These are phyloP conservation scores for Periophthalmodon schlosseri DNA, from an alignment of 2,113 vertebrate species.

Conservation along the genomic window DNA sequence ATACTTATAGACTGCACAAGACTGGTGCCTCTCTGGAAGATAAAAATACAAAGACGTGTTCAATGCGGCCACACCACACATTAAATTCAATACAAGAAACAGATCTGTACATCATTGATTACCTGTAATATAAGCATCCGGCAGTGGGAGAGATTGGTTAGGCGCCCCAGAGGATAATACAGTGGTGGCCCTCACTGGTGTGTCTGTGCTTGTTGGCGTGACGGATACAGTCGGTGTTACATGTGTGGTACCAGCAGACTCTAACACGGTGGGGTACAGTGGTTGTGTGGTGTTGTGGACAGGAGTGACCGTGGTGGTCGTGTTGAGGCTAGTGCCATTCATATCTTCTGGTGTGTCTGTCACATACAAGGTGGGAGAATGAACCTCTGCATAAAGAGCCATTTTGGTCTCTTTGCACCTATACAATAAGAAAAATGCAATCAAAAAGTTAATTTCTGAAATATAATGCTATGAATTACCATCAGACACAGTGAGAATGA, in stretches of 20 bases:
- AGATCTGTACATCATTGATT: neutral
- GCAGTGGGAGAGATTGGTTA: neutral
- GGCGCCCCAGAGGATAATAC: neutral
- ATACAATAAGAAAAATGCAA: constrained; percentile 20
- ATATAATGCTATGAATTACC: neutral
- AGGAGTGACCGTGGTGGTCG: neutral
- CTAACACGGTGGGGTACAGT: constrained; percentile 6
- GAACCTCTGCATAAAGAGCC: constrained; percentile 65
- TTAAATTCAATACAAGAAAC: neutral
- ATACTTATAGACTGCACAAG: constrained; percentile 71
- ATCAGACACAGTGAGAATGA: neutral
- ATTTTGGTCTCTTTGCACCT: constrained; percentile 71
- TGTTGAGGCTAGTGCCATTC: constrained; percentile 18
- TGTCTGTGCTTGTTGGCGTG: neutral
- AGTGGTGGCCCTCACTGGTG: neutral
- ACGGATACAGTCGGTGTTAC: neutral
- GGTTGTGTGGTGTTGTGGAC: constrained; percentile 15
- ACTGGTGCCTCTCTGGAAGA: constrained; percentile 47
- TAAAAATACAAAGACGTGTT: neutral
- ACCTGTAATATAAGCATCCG: constrained; percentile 41
- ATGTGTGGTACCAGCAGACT: neutral
- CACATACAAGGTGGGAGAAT: constrained; percentile 54
- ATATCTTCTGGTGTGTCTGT: constrained; percentile 15
- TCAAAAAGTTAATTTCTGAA: neutral
- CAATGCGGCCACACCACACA: neutral